Evolutionary conservation across 2,113 vertebrate genomes (phyloP), one percentile per base, ranked within the genome.

Genomic region (Gambusia holbrooki): DNA sequence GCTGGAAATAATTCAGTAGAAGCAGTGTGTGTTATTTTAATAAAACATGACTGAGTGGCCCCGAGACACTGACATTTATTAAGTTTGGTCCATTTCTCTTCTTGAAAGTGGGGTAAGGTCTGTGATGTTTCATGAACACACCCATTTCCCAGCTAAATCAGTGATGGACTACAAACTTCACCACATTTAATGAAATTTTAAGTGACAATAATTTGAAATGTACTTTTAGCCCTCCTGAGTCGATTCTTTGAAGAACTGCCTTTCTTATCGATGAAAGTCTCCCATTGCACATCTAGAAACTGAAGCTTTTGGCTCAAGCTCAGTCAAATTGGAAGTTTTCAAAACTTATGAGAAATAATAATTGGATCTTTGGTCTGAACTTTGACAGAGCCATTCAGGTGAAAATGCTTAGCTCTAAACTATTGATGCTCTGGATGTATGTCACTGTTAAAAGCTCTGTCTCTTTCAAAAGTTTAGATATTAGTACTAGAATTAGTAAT

Each of bases 1-100:
- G 60, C 58, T 74, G 78, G 69, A 81, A 84, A 76, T 71, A 62
- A 72, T 72, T 81, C 66, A 84, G 35, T 48, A 66, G 61, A 30
- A 74, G n/a, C 42, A 67, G 42, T 17, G 6, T 81, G 69, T 73
- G 51, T 66, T n/a, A 71, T 68, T 83, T 87, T 61, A 81, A 83
- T 83, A 75, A 85, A 84, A 85, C 66, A 80, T 80, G 60, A 76
- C 17, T 32, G 0, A 66, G 42, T 65, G 4, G 48, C 75, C 82
- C 51, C n/a, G 42, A 81, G 80, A 81, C 45, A 79, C 15, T 42
- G 68, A 62, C 25, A 32, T 78, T 76, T 81, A 73, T 81, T 66
- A 74, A 54, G 22, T 75, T 80, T 74, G 68, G 70, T 74, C 70
- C 40, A 29, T 74, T 74, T 5, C 12, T 72, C 61, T 79, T 14